Conservation (phyloP, 92 coral and sea anemone species). For the Montipora capitata region DNA sequence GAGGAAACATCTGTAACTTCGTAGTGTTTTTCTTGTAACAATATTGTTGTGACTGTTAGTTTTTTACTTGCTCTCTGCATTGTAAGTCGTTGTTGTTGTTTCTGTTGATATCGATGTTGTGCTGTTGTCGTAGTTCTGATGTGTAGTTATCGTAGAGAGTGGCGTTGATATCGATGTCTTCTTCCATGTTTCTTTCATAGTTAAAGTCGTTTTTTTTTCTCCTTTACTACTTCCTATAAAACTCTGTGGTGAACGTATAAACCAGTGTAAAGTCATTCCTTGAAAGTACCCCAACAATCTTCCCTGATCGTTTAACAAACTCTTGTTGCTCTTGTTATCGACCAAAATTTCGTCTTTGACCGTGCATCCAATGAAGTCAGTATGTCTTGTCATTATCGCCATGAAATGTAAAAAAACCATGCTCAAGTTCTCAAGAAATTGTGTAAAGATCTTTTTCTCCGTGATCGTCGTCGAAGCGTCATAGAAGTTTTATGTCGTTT, state of each 20-base stretch:
- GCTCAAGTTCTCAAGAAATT: not conserved
- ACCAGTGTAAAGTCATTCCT: not conserved
- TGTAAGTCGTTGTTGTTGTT: not conserved
- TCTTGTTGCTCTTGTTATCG: too few species aligned
- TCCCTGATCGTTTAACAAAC: not conserved
- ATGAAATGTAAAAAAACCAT: not conserved
- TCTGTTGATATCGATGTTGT: not conserved
- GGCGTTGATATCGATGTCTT: not conserved
- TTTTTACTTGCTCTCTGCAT: not conserved
- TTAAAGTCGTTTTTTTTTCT: not conserved
- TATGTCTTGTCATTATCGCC: not conserved
- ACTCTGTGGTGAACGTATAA: not conserved
- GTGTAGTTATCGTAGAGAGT: not conserved
- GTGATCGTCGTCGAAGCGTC: not conserved
- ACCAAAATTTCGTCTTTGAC: too few species aligned
- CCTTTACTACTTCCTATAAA: not conserved
- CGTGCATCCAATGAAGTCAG: not conserved
- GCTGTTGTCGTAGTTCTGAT: not conserved
- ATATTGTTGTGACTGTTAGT: not conserved
- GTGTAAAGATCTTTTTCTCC: not conserved
- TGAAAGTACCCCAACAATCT: not conserved
- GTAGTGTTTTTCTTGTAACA: not conserved
- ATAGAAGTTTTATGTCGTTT: not conserved
- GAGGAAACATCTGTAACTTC: too few species aligned
- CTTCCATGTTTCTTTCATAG: not conserved